Percentiles rank a stretch among this genome's conserved stretches.
Conservation (phyloP, 2,888 invertebrate genomes). For the Lymantria dispar region DNA sequence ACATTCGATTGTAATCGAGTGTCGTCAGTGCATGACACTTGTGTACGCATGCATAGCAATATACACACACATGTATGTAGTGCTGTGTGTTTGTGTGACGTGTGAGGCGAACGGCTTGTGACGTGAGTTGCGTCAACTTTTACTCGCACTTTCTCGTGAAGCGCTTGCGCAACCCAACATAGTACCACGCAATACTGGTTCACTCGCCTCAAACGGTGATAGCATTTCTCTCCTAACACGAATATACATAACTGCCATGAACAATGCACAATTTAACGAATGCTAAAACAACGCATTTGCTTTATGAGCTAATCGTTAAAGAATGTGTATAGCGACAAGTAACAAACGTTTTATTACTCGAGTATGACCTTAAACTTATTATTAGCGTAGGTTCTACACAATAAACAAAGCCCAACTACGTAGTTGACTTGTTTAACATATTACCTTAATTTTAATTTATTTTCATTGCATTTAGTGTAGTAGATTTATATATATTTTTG, state of each 20-base stretch:
- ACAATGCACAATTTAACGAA: slow-evolving; percentile 7
- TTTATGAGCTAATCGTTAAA: slow-evolving; percentile 33
- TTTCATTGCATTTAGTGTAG: background rate
- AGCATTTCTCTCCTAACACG: slow-evolving; percentile 51
- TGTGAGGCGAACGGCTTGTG: slow-evolving; percentile 51
- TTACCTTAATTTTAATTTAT: background rate
- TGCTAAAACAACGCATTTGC: slow-evolving; percentile 2
- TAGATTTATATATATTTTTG: background rate
- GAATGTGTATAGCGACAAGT: slow-evolving; percentile 33
- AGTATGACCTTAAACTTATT: slow-evolving; percentile 46
- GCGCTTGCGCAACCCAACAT: slow-evolving; percentile 72
- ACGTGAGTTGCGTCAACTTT: slow-evolving; percentile 81
- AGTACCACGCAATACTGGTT: slow-evolving; percentile 65
- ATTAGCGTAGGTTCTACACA: slow-evolving; percentile 31
- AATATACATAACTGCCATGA: slow-evolving; percentile 7
- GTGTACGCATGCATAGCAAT: slow-evolving; percentile 25
- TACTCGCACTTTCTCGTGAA: slow-evolving; percentile 79
- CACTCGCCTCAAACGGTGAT: slow-evolving; percentile 56
- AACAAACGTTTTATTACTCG: slow-evolving; percentile 33
- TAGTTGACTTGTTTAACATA: background rate
- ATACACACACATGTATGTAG: slow-evolving; percentile 19
- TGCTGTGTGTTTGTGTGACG: slow-evolving; percentile 47
- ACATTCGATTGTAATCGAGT: slow-evolving; percentile 62
- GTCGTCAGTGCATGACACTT: slow-evolving; percentile 62
- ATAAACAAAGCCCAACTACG: slow-evolving; percentile 22